Evolutionary conservation across 1,140 invertebrate species (phyloP).

Genomic region (Drosophila carrolli): DNA sequence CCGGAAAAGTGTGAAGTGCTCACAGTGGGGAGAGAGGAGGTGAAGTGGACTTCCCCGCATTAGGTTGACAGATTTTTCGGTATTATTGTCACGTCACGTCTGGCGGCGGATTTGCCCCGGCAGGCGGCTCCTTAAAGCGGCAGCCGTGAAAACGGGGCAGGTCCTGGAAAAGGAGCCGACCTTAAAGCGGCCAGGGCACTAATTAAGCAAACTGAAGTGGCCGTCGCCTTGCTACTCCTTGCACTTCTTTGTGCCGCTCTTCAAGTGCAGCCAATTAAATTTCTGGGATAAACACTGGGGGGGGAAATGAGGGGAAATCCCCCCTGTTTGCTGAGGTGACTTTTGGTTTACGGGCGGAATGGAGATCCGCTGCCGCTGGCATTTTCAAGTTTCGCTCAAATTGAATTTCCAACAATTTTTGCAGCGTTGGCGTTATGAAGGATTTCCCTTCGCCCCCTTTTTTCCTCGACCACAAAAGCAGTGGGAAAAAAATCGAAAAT

Average conservation of each 20-base stretch:
- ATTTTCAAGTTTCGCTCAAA: conserved; percentile 65
- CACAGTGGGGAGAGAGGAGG: neutral
- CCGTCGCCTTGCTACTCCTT: conserved; percentile 8
- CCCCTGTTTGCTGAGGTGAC: conserved; percentile 43
- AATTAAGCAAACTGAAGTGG: conserved; percentile 53
- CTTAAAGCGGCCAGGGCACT: conserved; percentile 35
- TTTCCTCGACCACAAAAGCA: neutral
- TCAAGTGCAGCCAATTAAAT: conserved; percentile 69
- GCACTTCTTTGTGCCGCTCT: conserved; percentile 13
- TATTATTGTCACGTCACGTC: conserved; percentile 81
- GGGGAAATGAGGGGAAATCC: neutral
- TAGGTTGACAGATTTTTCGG: conserved; percentile 60
- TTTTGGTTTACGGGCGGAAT: conserved; percentile 39
- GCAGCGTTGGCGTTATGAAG: conserved; percentile 54
- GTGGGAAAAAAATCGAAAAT: conserved; percentile 11
- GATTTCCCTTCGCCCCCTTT: neutral
- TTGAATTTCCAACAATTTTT: conserved; percentile 78
- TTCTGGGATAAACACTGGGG: conserved; percentile 71
- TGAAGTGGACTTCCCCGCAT: conserved; percentile 36
- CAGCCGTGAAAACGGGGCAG: neutral
- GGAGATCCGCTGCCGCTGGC: conserved; percentile 42
- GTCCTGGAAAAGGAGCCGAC: neutral
- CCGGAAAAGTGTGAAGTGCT: conserved; percentile 16
- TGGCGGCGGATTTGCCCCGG: conserved; percentile 53
- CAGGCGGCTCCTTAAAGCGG: conserved; percentile 47